phyloP scores from a whole-genome alignment of 2,113 vertebrate genomes.

The Poicephalus gulielmi region DNA sequence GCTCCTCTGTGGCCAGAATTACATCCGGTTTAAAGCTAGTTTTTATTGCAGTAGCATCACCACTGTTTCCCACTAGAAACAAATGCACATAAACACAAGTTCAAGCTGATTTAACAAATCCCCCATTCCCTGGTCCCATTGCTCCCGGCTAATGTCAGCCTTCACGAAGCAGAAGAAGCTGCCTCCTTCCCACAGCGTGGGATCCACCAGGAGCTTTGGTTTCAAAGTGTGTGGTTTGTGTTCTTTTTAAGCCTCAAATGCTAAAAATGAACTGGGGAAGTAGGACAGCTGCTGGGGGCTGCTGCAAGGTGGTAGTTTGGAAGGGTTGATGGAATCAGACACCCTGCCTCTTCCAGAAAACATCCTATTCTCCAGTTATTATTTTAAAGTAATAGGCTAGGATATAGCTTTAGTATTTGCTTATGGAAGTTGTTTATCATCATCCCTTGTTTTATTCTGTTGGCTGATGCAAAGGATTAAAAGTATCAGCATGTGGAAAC shows the following conservation, averaged over 20 bases:
- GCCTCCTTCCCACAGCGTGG: not conserved
- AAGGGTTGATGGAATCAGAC: not conserved
- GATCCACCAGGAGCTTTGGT: not conserved
- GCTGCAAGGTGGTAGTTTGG: not conserved
- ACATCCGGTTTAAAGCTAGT: not conserved
- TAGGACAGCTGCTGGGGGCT: slow-evolving; percentile 32
- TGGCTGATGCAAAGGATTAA: not conserved
- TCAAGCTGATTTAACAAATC: slow-evolving; percentile 15
- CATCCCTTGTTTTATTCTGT: not conserved
- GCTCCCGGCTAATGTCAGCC: not conserved
- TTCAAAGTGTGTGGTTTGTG: not conserved
- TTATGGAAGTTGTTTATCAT: slow-evolving; percentile 16
- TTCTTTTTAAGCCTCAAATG: not conserved
- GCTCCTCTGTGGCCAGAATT: not conserved
- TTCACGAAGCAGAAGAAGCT: not conserved
- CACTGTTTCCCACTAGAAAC: not conserved
- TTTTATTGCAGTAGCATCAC: not conserved
- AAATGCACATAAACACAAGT: not conserved
- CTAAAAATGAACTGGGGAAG: not conserved
- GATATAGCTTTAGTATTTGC: not conserved
- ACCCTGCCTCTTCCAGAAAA: not conserved
- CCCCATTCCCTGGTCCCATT: not conserved
- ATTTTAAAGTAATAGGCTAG: slow-evolving; percentile 2
- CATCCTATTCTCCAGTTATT: not conserved
- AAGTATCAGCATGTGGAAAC: not conserved